phyloP scores from a whole-genome alignment of 2,797 vertebrate species.

The Synaphobranchus kaupii region DNA sequence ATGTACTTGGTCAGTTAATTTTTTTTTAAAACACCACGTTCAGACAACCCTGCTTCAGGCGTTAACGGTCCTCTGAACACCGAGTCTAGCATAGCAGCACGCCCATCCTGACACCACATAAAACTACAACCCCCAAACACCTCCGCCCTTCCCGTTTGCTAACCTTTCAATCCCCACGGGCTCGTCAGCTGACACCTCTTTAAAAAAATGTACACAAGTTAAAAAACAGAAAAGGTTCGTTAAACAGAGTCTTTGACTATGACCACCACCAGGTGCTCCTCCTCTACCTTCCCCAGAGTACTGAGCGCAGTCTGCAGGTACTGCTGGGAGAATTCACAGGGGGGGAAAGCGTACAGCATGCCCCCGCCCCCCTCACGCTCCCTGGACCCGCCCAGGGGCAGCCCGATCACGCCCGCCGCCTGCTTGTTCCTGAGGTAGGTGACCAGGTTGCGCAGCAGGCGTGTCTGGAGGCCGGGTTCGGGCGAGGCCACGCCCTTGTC shows the following conservation, averaged over 20 bases:
- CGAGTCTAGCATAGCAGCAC: slow-evolving; percentile 27
- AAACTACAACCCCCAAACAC: background rate
- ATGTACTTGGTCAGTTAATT: background rate
- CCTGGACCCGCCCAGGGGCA: slow-evolving; percentile 85
- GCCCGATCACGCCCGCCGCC: slow-evolving; percentile 94
- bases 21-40: background rate
- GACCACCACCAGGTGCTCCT: slow-evolving; percentile 97
- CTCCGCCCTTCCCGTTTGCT: background rate
- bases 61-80: background rate
- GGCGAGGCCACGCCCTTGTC: slow-evolving; percentile 74
- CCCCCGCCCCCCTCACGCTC: slow-evolving; percentile 85
- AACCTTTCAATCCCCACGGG: slow-evolving; percentile 29
- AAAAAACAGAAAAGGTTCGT: slow-evolving; percentile 1
- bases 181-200: slow-evolving; percentile 9
- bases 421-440: slow-evolving; percentile 99
- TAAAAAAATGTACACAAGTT: background rate
- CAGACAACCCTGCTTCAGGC: background rate
- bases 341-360: slow-evolving; percentile 97
- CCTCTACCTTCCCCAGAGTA: slow-evolving; percentile 89
- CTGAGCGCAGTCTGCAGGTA: slow-evolving; percentile 91
- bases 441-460: slow-evolving; percentile 95
- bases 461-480: slow-evolving; percentile 89
- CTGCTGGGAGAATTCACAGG: slow-evolving; percentile 94
- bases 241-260: slow-evolving; percentile 84
- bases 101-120: background rate